Base-by-base conservation (phyloP, 53 echinoderm and acorn worm species). In the Arbacia lixula region DNA sequence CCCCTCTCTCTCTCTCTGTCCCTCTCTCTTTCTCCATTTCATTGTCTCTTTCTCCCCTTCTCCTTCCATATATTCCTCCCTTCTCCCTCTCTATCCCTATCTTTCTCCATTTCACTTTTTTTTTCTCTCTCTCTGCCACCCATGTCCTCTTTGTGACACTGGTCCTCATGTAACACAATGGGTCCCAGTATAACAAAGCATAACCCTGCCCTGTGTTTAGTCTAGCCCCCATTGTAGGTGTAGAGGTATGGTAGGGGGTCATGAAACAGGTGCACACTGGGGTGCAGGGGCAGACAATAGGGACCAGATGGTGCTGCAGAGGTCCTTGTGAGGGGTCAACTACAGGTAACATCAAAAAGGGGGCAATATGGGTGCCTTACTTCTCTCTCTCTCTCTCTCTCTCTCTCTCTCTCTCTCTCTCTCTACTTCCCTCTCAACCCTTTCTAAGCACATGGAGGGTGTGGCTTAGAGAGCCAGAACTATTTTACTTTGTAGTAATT, bases 231-330 rank as follows among this genome's bases (percentile, higher is more conserved):
- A n/a, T n/a, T n/a, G n/a, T n/a, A n/a, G n/a, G n/a, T 35, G 64
- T 64, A 64, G 33, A 35, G 64, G 64, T 33, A 64, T 64, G 64
- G 17, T n/a, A 33, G 2, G n/a, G 64, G 22, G 17, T 22, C n/a
- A n/a, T 22, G 26, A 36, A 64, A 64, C 64, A 64, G 64, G 64
- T 64, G 64, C 64, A 33, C n/a, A 1, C 28, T 35, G 64, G 64
- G 34, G 34, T 34, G 35, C 64, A 11, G 25, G 9, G 36, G 17
- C 36, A 36, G 64, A 64, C 64, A 64, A 64, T 64, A 17, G 16
- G 19, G 64, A 35, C 33, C 64, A 64, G 64, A 64, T 64, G 64
- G 19, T 64, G 36, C 64, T 35, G 35, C 33, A 35, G n/a, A 33
- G 33, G 17, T 17, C 8, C 12, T n/a, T 17, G 16, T 6, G 64